Evolutionary conservation across 2,888 invertebrate genomes (phyloP), one percentile per base, ranked within the genome.

Genomic region (Ophion obscuratus): DNA sequence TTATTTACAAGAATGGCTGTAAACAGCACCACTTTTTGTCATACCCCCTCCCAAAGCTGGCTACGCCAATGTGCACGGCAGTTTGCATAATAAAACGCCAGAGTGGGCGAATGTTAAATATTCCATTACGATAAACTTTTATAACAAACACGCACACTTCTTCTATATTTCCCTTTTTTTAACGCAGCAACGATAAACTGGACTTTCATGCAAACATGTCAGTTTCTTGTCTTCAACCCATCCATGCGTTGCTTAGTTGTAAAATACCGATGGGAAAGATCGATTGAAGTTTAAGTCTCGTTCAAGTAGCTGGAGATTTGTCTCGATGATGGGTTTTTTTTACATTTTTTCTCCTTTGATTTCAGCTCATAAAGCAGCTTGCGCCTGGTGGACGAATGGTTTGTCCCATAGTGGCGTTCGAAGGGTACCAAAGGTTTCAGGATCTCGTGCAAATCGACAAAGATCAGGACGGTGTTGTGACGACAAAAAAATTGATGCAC

Each of bases 381-480:
- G 98, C 98, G 92, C 97, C 97, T 77, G 98, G 99, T 20, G 99
- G 99, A 17, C 96, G 99, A 82, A 95, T 99, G 83, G 97, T 98
- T 89, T 96, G 99, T 66, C 99, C 99, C 0, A 97, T 99, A 17
- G 98, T 99, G 0, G 97, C 97, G 0, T 96, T 97, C 89, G 97
- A 97, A 73, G 97, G 97, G 3, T 97, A 97, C 91, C 99, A 99
- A 94, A 90, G 88, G 68, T 91, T 90, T 87, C 94, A 94, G 88
- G 89, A 92, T 77, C 86, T 93, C 87, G 94, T 94, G 4, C 95
- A 98, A 96, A 97, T 99, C 85, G 99, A 99, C 94, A 99, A 99
- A 94, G 95, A 96, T 74, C 93, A 94, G 0, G 97, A 98, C 92
- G 99, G 99, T 9, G 95, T 96, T 6, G 95, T 98, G 2, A 95